These are phyloP conservation scores for Nemapogon koenigi DNA, from an alignment of 2,888 invertebrate genomes.

Conservation along the genomic window DNA sequence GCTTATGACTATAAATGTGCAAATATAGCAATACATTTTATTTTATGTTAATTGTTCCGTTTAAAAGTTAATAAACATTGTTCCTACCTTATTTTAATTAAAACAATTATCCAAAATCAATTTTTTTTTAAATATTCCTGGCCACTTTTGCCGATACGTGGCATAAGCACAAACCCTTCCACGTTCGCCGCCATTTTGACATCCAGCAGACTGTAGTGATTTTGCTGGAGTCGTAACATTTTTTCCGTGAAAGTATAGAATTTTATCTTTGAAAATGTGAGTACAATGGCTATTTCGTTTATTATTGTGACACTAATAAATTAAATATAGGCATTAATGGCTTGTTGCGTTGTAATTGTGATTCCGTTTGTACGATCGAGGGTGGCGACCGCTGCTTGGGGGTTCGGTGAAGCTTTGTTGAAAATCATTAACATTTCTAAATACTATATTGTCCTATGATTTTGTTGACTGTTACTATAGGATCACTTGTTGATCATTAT, in stretches of 20 bases:
- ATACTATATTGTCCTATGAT: neutral
- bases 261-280: slow-evolving; percentile 68
- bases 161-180: slow-evolving; percentile 78
- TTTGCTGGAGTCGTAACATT: slow-evolving; percentile 19
- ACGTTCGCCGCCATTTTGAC: slow-evolving; percentile 85
- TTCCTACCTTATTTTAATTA: neutral
- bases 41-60: neutral
- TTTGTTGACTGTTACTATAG: neutral
- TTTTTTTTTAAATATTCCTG: slow-evolving; percentile 27
- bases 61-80: neutral
- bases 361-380: slow-evolving; percentile 23
- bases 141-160: slow-evolving; percentile 75
- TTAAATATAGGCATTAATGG: too few species aligned
- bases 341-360: too few species aligned
- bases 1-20: neutral
- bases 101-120: slow-evolving; percentile 27
- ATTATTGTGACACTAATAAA: slow-evolving; percentile 8
- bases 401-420: slow-evolving; percentile 54
- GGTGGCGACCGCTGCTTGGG: slow-evolving; percentile 66
- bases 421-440: slow-evolving; percentile 18
- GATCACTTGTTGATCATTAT: neutral
- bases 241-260: slow-evolving; percentile 71
- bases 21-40: neutral
- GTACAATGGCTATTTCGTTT: slow-evolving; percentile 23
- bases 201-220: slow-evolving; percentile 75